Conservation (phyloP, 2,797 vertebrate species). For the Dipus sagitta region DNA sequence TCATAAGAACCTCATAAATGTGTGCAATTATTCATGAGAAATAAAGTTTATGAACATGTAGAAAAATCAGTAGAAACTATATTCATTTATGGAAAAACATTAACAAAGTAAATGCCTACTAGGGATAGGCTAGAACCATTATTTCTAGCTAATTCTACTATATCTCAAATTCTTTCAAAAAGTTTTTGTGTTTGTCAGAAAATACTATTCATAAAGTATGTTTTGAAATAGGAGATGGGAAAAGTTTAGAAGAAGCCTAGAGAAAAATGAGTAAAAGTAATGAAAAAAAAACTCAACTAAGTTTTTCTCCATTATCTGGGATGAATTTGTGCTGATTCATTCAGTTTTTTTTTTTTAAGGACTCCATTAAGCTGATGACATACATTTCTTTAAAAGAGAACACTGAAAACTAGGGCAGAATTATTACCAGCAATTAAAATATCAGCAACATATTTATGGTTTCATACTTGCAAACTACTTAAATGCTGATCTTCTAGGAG, state of each 20-base stretch:
- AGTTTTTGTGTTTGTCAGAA: constrained; percentile 56
- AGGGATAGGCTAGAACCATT: constrained; percentile 8
- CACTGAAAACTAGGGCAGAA: constrained; percentile 37
- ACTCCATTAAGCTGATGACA: not conserved
- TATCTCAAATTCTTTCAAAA: constrained; percentile 52
- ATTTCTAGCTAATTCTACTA: constrained; percentile 16
- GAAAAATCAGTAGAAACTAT: constrained; percentile 12
- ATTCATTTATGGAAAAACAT: constrained; percentile 23
- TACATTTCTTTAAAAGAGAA: constrained; percentile 48
- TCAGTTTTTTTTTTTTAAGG: not conserved
- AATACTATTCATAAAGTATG: constrained; percentile 35
- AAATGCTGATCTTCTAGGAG: constrained; percentile 88
- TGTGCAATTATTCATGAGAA: constrained; percentile 59
- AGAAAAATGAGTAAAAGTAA: not conserved
- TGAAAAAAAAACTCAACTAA: not conserved
- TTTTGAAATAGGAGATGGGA: not conserved
- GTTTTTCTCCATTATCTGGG: constrained; percentile 38
- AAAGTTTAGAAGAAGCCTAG: constrained; percentile 1
- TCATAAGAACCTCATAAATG: constrained; percentile 43
- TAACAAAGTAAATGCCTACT: not conserved
- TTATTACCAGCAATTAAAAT: constrained; percentile 56
- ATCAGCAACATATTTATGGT: constrained; percentile 58
- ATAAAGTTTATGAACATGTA: constrained; percentile 25
- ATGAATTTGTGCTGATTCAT: constrained; percentile 37
- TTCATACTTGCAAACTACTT: constrained; percentile 89